These are phyloP conservation scores for Sialis fuliginosa DNA, from an alignment of 2,888 invertebrate genomes.

Conservation along the genomic window DNA sequence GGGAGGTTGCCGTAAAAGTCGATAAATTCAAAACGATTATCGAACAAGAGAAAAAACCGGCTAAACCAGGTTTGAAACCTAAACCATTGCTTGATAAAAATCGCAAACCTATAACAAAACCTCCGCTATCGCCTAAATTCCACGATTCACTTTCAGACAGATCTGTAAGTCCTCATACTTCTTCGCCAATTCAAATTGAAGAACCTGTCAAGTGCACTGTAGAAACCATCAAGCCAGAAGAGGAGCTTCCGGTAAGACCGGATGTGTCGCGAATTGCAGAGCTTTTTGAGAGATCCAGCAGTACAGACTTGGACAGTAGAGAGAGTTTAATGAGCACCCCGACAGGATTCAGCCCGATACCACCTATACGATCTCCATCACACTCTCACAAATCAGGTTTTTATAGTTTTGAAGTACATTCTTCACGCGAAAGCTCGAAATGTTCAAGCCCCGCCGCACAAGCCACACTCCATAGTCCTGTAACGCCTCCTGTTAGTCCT, in stretches of 20 bases:
- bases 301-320: neutral
- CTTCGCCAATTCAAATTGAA: neutral
- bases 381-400: neutral
- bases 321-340: neutral
- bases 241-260: conserved; percentile 1
- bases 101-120: conserved; percentile 16
- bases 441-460: no score
- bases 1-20: conserved; percentile 45
- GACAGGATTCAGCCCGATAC: neutral
- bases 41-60: conserved; percentile 29
- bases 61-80: conserved; percentile 24
- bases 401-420: neutral
- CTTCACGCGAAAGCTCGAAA: neutral
- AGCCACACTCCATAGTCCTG: no score
- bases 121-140: conserved; percentile 10
- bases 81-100: conserved; percentile 24
- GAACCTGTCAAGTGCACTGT: conserved; percentile 2
- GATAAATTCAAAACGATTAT: conserved; percentile 44
- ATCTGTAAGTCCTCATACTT: neutral
- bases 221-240: conserved; percentile 2
- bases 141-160: neutral
- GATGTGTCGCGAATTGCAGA: conserved; percentile 2
- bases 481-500: neutral
- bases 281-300: conserved; percentile 1
- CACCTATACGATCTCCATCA: neutral